These are phyloP conservation scores for Phalacrocorax brasilianus DNA, from an alignment of 2,113 vertebrate species.

Conservation along the genomic window DNA sequence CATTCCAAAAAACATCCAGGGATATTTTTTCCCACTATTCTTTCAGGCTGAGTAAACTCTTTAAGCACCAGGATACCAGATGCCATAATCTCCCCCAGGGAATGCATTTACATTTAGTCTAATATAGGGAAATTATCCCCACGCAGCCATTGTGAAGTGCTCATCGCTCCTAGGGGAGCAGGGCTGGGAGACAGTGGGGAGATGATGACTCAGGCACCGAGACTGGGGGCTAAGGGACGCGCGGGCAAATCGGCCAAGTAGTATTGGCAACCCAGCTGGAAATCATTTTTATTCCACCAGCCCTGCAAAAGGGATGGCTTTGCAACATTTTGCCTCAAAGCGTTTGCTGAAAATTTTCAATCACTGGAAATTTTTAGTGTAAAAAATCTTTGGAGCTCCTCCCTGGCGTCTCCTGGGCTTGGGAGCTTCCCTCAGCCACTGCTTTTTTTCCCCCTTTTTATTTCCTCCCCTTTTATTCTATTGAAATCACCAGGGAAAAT, in stretches of 20 bases:
- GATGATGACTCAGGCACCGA: background rate
- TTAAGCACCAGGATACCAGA: conserved; percentile 50
- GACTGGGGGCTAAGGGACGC: background rate
- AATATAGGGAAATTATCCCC: background rate
- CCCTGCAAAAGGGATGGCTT: background rate
- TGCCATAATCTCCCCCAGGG: background rate
- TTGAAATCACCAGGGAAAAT: background rate
- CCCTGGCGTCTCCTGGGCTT: background rate
- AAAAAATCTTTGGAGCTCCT: background rate
- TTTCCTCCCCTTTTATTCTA: background rate
- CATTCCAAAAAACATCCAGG: conserved; percentile 16
- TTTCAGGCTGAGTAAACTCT: conserved; percentile 48
- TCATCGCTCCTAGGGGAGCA: accelerated
- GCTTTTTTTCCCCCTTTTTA: background rate
- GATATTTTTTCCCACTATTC: background rate
- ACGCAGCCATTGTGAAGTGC: accelerated
- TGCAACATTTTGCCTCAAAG: background rate
- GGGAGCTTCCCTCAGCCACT: background rate
- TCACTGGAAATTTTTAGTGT: conserved; percentile 46
- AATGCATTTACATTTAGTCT: background rate
- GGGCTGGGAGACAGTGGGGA: background rate
- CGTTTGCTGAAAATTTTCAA: background rate
- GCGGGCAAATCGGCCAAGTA: accelerated
- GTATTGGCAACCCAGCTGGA: background rate
- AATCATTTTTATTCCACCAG: background rate